Percentiles rank a stretch among this genome's conserved stretches.
phyloP scores from a whole-genome alignment of 2,888 invertebrate genomes.

The Apotomis betuletana region DNA sequence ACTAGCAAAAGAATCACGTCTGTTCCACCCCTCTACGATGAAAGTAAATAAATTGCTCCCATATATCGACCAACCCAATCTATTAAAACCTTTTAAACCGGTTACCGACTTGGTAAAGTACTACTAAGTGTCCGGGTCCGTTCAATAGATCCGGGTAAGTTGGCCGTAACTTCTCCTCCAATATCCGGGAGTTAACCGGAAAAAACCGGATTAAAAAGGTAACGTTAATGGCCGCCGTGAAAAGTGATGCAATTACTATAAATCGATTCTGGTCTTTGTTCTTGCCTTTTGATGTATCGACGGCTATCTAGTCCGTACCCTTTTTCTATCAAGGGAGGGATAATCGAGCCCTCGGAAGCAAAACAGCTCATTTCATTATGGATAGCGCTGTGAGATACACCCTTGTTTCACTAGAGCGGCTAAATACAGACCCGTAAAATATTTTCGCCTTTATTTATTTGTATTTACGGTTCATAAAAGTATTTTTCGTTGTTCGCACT shows the following conservation, averaged over 20 bases:
- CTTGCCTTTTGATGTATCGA: slow-evolving; percentile 41
- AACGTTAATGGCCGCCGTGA: slow-evolving; percentile 39
- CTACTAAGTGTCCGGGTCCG: slow-evolving; percentile 39
- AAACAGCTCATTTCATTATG: not conserved
- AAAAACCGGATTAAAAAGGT: slow-evolving; percentile 42
- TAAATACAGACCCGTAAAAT: not conserved
- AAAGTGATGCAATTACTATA: slow-evolving; percentile 43
- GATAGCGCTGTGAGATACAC: not conserved
- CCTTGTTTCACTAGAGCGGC: not conserved
- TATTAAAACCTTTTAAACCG: slow-evolving; percentile 42
- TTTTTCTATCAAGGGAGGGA: slow-evolving; percentile 35
- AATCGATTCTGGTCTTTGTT: slow-evolving; percentile 40
- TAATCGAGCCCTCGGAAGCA: slow-evolving; percentile 4
- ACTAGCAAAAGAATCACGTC: slow-evolving; percentile 39
- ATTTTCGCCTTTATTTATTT: slow-evolving; percentile 20
- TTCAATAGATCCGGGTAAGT: slow-evolving; percentile 41
- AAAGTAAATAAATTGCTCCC: slow-evolving; percentile 41
- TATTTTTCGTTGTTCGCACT: slow-evolving; percentile 1
- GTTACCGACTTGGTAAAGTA: slow-evolving; percentile 37
- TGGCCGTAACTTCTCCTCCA: slow-evolving; percentile 39
- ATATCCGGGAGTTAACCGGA: slow-evolving; percentile 42
- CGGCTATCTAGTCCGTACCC: slow-evolving; percentile 37
- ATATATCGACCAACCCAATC: slow-evolving; percentile 41
- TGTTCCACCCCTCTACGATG: slow-evolving; percentile 23
- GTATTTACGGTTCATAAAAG: slow-evolving; percentile 28